Evolutionary conservation across 2,888 invertebrate species (phyloP).

Genomic region (Iphiclides podalirius): DNA sequence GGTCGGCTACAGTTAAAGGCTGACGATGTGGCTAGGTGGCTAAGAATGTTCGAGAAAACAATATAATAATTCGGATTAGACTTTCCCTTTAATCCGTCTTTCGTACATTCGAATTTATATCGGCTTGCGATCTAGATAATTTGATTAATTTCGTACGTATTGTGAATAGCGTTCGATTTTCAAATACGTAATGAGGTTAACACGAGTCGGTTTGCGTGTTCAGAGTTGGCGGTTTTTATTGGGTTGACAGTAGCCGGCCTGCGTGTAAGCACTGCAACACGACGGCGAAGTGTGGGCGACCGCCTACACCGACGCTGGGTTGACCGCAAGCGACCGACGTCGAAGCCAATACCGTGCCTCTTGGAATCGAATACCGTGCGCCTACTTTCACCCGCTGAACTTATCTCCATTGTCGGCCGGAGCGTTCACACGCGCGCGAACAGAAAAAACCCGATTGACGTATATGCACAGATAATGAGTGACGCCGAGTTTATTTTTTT

Average conservation of each 20-base stretch:
- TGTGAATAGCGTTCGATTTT: no score
- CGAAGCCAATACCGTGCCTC: conserved; percentile 39
- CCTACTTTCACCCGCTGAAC: conserved; percentile 49
- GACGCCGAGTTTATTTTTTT: conserved; percentile 8
- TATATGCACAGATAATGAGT: conserved; percentile 3
- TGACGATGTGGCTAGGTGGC: no score
- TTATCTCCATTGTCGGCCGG: conserved; percentile 23
- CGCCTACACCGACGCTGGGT: conserved; percentile 39
- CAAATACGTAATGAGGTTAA: not conserved
- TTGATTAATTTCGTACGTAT: no score
- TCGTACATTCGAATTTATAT: no score
- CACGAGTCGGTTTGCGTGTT: conserved; percentile 34
- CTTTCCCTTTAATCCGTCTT: no score
- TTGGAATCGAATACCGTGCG: conserved; percentile 29
- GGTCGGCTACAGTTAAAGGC: no score
- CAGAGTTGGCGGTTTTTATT: no score
- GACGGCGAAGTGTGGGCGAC: conserved; percentile 39
- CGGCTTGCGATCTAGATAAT: no score
- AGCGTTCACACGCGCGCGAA: conserved; percentile 15
- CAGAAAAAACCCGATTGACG: conserved; percentile 12
- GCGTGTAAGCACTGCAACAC: no score
- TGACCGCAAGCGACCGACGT: conserved; percentile 38
- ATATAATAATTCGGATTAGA: no score
- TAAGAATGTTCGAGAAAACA: no score
- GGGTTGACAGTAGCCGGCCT: no score